phyloP scores from a whole-genome alignment of 2,113 vertebrate genomes.

The Pseudopodoces humilis region DNA sequence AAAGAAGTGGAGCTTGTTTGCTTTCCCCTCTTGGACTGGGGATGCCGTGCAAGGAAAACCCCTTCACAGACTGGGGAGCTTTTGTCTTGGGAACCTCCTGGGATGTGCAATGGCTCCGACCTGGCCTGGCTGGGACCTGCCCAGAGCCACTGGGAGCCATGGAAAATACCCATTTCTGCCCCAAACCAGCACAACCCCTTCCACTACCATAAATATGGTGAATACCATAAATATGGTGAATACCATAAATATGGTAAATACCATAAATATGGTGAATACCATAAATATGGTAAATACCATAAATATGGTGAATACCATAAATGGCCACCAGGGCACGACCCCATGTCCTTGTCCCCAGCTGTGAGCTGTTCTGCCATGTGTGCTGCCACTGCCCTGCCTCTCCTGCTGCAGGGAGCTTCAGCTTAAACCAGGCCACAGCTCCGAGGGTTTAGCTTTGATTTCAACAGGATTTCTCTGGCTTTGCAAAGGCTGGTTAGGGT shows the following conservation, averaged over 20 bases:
- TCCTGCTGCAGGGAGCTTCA: not conserved
- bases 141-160: not conserved
- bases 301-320: not conserved
- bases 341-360: not conserved
- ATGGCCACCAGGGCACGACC: not conserved
- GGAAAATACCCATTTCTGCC: not conserved
- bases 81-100: not conserved
- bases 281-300: no score
- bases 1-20: not conserved
- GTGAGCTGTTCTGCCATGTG: not conserved
- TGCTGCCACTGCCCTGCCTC: not conserved
- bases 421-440: not conserved
- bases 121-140: not conserved
- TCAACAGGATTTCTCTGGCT: not conserved
- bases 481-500: not conserved
- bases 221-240: not conserved
- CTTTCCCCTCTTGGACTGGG: not conserved
- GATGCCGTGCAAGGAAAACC: not conserved
- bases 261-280: no score
- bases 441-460: not conserved
- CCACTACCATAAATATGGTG: accelerated
- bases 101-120: not conserved
- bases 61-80: not conserved
- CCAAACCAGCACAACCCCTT: not conserved
- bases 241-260: no score